phyloP scores from a whole-genome alignment of 2,113 vertebrate species.

The Gymnogyps californianus region DNA sequence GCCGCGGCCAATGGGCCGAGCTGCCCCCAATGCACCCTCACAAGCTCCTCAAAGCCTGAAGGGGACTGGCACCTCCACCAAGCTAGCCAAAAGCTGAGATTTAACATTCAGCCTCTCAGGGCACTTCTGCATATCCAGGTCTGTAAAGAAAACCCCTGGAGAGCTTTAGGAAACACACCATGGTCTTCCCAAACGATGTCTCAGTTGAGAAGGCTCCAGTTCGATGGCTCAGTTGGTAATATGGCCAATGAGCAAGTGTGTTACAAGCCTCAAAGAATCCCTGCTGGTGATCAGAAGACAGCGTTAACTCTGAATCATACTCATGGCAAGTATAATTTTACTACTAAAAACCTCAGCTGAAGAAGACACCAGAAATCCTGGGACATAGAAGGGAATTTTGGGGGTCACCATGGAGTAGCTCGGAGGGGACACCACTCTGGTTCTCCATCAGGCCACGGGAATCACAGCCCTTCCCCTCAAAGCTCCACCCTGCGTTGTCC shows the following conservation, averaged over 20 bases:
- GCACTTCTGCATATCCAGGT: neutral
- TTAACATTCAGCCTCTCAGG: neutral
- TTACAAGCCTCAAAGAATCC: neutral
- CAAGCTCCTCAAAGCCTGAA: neutral
- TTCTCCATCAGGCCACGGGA: neutral
- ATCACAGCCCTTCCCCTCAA: neutral
- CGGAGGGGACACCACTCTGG: accelerated
- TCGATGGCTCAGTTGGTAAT: neutral
- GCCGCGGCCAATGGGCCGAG: neutral
- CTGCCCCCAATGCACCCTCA: neutral
- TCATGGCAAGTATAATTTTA: neutral
- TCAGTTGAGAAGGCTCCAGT: neutral
- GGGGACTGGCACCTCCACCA: neutral
- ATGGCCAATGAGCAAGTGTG: neutral
- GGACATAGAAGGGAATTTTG: neutral
- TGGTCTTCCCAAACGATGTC: neutral
- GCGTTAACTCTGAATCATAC: neutral
- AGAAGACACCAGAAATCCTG: neutral
- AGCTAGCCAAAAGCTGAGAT: neutral
- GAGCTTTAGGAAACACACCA: neutral
- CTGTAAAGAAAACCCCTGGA: neutral
- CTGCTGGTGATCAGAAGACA: neutral
- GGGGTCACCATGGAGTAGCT: neutral
- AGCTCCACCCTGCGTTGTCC: neutral
- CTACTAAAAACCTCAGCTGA: neutral